These are phyloP conservation scores for Sprattus sprattus DNA, from an alignment of 2,113 vertebrate genomes.

Conservation along the genomic window DNA sequence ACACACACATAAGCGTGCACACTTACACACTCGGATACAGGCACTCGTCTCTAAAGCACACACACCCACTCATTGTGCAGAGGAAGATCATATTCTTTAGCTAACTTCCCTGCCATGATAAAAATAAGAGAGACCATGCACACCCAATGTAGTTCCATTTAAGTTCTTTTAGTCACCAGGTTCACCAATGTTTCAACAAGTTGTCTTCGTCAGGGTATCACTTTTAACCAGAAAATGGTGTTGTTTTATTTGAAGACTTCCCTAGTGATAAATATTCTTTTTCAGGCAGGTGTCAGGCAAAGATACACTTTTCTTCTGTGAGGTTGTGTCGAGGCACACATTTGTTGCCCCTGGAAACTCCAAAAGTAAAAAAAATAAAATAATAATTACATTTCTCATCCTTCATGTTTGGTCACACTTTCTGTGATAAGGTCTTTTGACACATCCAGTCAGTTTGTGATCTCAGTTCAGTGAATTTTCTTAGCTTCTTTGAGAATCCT, in stretches of 20 bases:
- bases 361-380: background rate
- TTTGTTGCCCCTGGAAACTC: background rate
- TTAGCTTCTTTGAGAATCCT: background rate
- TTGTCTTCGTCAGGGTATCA: background rate
- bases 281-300: background rate
- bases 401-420: background rate
- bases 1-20: background rate
- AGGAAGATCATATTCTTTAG: background rate
- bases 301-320: background rate
- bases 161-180: too few relatives aligned
- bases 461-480: background rate
- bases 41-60: constrained; percentile 12
- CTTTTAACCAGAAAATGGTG: background rate
- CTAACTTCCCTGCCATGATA: background rate
- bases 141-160: too few relatives aligned
- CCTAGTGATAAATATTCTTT: background rate
- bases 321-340: background rate
- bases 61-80: background rate
- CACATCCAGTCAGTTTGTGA: background rate
- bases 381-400: background rate
- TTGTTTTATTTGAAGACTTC: background rate
- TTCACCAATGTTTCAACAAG: too few relatives aligned
- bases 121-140: too few relatives aligned
- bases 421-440: background rate
- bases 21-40: background rate